These are phyloP conservation scores for Diplogasteroides magnus DNA, from an alignment of 1,140 invertebrate genomes.

Conservation along the genomic window DNA sequence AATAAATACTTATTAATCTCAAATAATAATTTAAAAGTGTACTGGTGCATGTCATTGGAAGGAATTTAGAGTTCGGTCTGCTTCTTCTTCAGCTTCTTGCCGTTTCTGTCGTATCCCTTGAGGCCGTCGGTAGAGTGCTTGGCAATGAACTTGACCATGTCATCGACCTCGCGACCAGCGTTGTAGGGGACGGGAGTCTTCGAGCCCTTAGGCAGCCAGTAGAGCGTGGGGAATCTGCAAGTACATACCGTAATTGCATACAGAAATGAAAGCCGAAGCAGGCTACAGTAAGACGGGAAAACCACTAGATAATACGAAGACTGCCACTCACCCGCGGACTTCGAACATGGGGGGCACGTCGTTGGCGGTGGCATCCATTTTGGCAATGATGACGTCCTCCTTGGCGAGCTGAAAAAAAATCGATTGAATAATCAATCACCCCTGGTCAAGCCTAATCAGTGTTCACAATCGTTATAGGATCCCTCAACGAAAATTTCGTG, in stretches of 20 bases:
- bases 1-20: constrained; percentile 22
- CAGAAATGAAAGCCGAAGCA: too few species aligned
- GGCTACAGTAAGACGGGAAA: neutral
- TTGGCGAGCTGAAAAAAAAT: constrained; percentile 67
- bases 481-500: too few species aligned
- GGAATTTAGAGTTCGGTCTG: constrained; percentile 63
- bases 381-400: constrained; percentile 84
- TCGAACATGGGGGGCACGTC: constrained; percentile 88
- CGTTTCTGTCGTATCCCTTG: constrained; percentile 78
- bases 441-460: too few species aligned
- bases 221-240: constrained; percentile 87
- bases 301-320: too few species aligned
- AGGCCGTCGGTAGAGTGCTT: constrained; percentile 83
- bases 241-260: too few species aligned
- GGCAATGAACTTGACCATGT: constrained; percentile 92
- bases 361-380: constrained; percentile 96
- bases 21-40: constrained; percentile 16
- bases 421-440: too few species aligned
- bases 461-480: too few species aligned
- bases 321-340: constrained; percentile 68
- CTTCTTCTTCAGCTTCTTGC: constrained; percentile 77
- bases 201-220: constrained; percentile 80
- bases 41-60: neutral
- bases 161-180: constrained; percentile 84
- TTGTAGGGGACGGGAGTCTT: constrained; percentile 81